Evolutionary conservation across 2,888 invertebrate genomes (phyloP), one percentile per base, ranked within the genome.

Genomic region (Campoplex capitator): DNA sequence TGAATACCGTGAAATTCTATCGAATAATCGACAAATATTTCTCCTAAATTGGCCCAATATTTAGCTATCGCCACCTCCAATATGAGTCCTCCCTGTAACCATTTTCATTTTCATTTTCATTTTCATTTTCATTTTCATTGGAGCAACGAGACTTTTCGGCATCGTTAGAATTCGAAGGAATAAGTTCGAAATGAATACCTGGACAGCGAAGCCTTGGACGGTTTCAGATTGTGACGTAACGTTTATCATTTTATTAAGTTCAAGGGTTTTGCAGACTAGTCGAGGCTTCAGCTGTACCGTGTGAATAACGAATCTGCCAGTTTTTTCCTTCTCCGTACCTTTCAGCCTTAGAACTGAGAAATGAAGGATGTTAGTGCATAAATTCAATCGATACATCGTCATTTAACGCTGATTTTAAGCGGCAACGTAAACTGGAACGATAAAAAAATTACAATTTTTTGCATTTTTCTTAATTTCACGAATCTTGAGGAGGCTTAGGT

Each of bases 41-140:
- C 97, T 45, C 98, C 98, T 79, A 97, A 95, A 95, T 97, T 98
- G 13, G 98, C 98, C 99, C 99, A 99, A 96, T 98, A 99, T 94
- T 99, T 99, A 11, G 98, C 98, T 87, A 99, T 96, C 83, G 97
- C 98, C 65, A 99, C 95, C 95, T 99, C 99, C 85, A 99, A 94
- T 32, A 98, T 97, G 38, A 97, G 95, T 85, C 97, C 97, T 83
- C 97, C 97, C 96, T 97, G 76, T 6, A 86, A 88, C 68, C 42
- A 51, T 67, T 74, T 16, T 56, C 9, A 8, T n/a, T 23, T 35
- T 42, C 11, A 13, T 9, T 56, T 56, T 56, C 56, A 23, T 56
- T 23, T 23, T 1, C 0, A 56, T 23, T n/a, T 6, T 38, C 3
- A 38, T 38, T 38, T 2, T 38, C 6, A 4, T 38, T 38, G 38